Conservation (phyloP, 2,113 vertebrate species). For the Struthidea cinerea region DNA sequence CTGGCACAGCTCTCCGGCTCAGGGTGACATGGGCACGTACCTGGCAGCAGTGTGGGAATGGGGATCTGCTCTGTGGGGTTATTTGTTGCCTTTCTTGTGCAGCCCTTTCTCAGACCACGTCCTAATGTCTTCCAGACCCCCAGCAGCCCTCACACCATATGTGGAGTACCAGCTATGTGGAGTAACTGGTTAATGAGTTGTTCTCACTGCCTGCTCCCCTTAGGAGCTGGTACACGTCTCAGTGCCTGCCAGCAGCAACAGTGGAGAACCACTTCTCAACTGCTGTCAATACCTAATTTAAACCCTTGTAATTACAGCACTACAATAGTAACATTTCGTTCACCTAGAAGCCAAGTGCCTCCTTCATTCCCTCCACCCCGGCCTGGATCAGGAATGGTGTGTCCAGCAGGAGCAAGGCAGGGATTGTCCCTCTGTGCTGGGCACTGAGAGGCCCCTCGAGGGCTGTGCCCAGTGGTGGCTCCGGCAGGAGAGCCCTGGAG, state of each 20-base stretch:
- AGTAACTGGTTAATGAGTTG: slow-evolving; percentile 34
- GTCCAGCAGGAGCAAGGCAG: not conserved
- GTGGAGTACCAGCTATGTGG: not conserved
- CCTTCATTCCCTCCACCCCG: not conserved
- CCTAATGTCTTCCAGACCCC: slow-evolving; percentile 59
- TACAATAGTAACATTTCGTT: not conserved
- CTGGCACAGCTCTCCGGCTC: not conserved
- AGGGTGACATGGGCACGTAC: not conserved
- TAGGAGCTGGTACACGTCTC: slow-evolving; percentile 4
- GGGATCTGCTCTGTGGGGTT: not conserved
- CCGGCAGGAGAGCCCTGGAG: too few relatives aligned
- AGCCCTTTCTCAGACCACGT: not conserved
- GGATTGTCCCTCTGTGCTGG: not conserved
- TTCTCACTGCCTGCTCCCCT: slow-evolving; percentile 1
- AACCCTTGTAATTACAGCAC: not conserved
- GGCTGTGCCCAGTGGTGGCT: too few relatives aligned
- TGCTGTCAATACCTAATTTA: slow-evolving; percentile 21
- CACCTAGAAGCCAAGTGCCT: not conserved
- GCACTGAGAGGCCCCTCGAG: not conserved
- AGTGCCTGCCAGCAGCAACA: slow-evolving; percentile 5
- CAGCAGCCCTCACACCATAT: slow-evolving; percentile 12
- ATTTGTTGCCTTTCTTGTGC: not conserved
- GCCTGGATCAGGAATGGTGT: not conserved
- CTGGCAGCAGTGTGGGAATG: not conserved
- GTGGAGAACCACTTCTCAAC: not conserved